Percentiles rank a stretch among this genome's conserved stretches.
These are phyloP conservation scores for Xylota segnis DNA, from an alignment of 2,888 invertebrate species.

Conservation along the genomic window DNA sequence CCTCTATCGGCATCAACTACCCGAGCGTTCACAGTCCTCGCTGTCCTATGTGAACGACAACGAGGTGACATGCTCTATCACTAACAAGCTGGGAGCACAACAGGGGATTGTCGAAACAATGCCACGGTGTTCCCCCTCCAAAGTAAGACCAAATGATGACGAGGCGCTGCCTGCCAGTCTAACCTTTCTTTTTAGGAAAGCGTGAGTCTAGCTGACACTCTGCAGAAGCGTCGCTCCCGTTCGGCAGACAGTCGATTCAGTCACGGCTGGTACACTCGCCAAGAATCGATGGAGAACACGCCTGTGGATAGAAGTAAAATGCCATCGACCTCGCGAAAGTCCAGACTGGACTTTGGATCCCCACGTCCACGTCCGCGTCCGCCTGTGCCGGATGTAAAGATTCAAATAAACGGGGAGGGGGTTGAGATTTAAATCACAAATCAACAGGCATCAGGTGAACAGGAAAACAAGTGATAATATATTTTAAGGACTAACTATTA, in stretches of 20 bases:
- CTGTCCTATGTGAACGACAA: constrained; percentile 80
- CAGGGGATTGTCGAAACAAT: constrained; percentile 78
- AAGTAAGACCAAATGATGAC: constrained; percentile 17
- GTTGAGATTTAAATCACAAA: constrained; percentile 76
- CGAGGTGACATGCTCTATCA: constrained; percentile 80
- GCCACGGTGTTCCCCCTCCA: constrained; percentile 15
- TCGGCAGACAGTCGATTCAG: constrained; percentile 82
- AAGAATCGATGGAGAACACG: constrained; percentile 31
- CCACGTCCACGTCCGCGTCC: constrained; percentile 54
- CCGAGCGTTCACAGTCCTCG: constrained; percentile 83
- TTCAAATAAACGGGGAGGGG: constrained; percentile 81
- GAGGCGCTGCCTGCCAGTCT: neutral
- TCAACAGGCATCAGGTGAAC: neutral
- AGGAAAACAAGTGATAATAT: constrained; percentile 11
- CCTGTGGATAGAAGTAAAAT: neutral
- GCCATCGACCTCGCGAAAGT: constrained; percentile 38
- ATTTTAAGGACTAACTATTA: constrained; percentile 18
- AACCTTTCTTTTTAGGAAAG: constrained; percentile 58
- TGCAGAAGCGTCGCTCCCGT: constrained; percentile 81
- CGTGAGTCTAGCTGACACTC: constrained; percentile 75
- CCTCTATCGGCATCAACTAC: constrained; percentile 79
- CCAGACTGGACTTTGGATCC: constrained; percentile 56
- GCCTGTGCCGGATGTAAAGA: constrained; percentile 74
- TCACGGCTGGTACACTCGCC: constrained; percentile 79
- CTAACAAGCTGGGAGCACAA: constrained; percentile 82